These are phyloP conservation scores for Lasioglossum marginatum DNA, from an alignment of 2,888 invertebrate genomes.

Conservation along the genomic window DNA sequence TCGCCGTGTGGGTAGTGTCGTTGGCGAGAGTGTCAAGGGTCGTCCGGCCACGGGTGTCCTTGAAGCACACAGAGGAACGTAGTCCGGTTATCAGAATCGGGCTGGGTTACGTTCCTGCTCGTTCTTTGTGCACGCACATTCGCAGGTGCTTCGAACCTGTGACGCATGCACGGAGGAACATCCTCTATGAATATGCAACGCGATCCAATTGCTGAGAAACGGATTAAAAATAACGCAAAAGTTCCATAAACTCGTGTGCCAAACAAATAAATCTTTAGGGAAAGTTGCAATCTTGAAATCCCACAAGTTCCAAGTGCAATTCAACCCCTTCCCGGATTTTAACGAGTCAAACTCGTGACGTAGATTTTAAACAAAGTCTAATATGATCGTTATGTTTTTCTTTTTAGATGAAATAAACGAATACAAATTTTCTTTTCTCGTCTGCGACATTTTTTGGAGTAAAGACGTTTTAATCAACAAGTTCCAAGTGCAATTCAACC, in stretches of 20 bases:
- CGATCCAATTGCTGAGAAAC: not conserved
- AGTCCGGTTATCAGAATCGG: constrained; percentile 63
- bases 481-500: no score
- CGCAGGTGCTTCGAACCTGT: constrained; percentile 38
- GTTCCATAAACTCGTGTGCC: not conserved
- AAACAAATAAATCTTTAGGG: no score
- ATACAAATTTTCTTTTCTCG: no score
- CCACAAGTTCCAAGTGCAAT: no score
- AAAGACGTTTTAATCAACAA: no score
- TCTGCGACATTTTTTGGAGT: no score
- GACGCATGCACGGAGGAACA: not conserved
- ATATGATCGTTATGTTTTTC: no score
- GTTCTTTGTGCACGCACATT: constrained; percentile 25
- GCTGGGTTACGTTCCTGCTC: constrained; percentile 42
- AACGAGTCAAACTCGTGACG: no score
- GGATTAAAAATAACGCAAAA: not conserved
- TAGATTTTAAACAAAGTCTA: no score
- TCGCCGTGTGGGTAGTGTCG: constrained; percentile 56
- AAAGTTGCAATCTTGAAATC: no score
- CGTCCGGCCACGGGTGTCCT: constrained; percentile 43
- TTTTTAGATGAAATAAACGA: no score
- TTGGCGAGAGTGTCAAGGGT: constrained; percentile 63
- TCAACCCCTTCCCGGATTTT: no score
- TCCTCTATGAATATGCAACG: not conserved
- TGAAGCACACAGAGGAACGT: constrained; percentile 46